Percentiles rank a stretch among this genome's conserved stretches.
Conservation (phyloP, 1,140 invertebrate species). For the Drosophila kikkawai region DNA sequence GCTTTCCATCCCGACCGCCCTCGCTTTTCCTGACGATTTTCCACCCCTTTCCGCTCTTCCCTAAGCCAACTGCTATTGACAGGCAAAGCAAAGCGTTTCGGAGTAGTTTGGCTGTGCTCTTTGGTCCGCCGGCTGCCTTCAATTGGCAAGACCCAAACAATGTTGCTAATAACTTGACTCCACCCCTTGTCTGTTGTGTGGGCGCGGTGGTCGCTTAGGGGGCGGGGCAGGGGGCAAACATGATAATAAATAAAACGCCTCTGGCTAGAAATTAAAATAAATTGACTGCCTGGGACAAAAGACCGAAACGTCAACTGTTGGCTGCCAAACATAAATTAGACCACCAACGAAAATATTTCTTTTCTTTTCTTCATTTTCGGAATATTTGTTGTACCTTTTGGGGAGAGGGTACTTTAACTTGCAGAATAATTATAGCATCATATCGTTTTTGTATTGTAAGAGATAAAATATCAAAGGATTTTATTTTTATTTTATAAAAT, state of each 20-base stretch:
- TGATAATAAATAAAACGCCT: constrained; percentile 81
- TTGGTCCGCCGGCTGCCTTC: constrained; percentile 42
- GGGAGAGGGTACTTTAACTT: background rate
- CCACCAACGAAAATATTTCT: constrained; percentile 44
- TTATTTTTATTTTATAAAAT: no score
- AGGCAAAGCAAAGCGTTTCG: constrained; percentile 32
- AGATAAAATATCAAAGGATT: no score
- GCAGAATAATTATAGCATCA: background rate
- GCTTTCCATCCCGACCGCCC: background rate
- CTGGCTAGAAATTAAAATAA: constrained; percentile 79
- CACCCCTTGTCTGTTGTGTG: constrained; percentile 32
- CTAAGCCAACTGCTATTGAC: constrained; percentile 62
- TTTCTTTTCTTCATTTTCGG: background rate
- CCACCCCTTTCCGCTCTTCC: constrained; percentile 1
- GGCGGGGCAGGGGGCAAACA: constrained; percentile 44
- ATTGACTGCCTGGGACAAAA: constrained; percentile 77
- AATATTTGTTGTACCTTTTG: background rate
- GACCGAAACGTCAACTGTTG: constrained; percentile 63
- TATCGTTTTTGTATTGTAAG: background rate
- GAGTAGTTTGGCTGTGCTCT: constrained; percentile 30
- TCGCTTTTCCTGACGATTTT: constrained; percentile 5
- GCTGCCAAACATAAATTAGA: constrained; percentile 55
- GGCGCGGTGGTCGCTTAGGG: constrained; percentile 12
- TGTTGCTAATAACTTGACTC: constrained; percentile 73
- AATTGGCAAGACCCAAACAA: constrained; percentile 67